These are phyloP conservation scores for Ennomos quercinarius DNA, from an alignment of 2,888 invertebrate genomes.

Conservation along the genomic window DNA sequence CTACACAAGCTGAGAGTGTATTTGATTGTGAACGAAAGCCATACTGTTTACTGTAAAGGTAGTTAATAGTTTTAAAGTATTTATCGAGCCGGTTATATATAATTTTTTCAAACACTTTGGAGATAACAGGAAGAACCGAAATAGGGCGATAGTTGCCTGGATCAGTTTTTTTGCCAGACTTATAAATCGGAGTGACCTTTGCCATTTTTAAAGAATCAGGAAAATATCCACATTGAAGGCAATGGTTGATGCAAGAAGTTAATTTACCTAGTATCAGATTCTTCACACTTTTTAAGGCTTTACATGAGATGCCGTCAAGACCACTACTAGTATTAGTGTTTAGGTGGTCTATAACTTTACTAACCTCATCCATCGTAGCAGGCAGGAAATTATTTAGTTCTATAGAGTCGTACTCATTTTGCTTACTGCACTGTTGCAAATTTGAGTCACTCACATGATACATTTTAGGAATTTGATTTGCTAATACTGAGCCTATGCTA, in stretches of 20 bases:
- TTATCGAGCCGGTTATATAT: too few species aligned
- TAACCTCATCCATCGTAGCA: background rate
- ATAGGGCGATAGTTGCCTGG: conserved; percentile 23
- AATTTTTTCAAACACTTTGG: too few species aligned
- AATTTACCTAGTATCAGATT: background rate
- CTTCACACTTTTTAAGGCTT: conserved; percentile 16
- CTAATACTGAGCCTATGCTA: conserved; percentile 18
- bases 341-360: conserved; percentile 6
- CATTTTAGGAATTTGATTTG: background rate
- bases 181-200: too few species aligned
- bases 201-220: background rate
- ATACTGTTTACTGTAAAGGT: too few species aligned
- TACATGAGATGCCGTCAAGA: conserved; percentile 9
- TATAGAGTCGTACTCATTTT: background rate
- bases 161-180: background rate
- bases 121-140: background rate
- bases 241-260: conserved; percentile 1
- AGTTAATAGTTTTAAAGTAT: too few species aligned
- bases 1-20: too few species aligned
- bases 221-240: background rate
- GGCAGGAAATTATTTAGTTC: background rate
- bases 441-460: background rate
- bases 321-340: conserved; percentile 15
- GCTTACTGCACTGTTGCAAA: background rate
- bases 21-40: too few species aligned